phyloP scores from a whole-genome alignment of 2,888 invertebrate species.

The Schizotus pectinicornis region DNA sequence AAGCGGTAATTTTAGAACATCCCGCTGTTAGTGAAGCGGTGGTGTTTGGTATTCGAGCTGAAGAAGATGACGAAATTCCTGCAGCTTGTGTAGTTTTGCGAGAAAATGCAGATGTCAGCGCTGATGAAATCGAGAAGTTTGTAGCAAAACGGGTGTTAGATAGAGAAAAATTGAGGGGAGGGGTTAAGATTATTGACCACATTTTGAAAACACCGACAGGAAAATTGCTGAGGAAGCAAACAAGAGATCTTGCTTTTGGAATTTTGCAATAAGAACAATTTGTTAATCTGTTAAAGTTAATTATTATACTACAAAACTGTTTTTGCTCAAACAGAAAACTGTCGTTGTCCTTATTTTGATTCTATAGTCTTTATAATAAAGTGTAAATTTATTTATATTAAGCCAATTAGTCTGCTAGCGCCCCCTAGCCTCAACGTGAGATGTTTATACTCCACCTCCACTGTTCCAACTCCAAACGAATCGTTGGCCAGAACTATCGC shows the following conservation, averaged over 20 bases:
- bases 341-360: too few species aligned
- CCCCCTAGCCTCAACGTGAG: too few species aligned
- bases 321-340: too few species aligned
- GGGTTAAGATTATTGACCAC: conserved; percentile 22
- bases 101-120: conserved; percentile 2
- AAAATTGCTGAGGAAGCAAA: conserved; percentile 13
- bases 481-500: too few species aligned
- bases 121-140: conserved; percentile 21
- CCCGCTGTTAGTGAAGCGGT: conserved; percentile 42
- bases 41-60: conserved; percentile 44
- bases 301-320: too few species aligned
- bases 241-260: not conserved
- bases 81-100: conserved; percentile 32
- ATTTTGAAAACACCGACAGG: conserved; percentile 30
- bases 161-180: conserved; percentile 29
- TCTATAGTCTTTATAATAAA: too few species aligned
- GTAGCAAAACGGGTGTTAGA: conserved; percentile 25
- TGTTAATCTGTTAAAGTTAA: too few species aligned
- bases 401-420: too few species aligned
- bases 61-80: conserved; percentile 40
- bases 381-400: too few species aligned
- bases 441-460: too few species aligned
- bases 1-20: conserved; percentile 40
- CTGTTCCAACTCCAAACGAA: too few species aligned
- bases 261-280: too few species aligned